Percentiles rank a stretch among this genome's conserved stretches.
Conservation (phyloP, 2,888 invertebrate species). For the Drosophila nigritarsus region DNA sequence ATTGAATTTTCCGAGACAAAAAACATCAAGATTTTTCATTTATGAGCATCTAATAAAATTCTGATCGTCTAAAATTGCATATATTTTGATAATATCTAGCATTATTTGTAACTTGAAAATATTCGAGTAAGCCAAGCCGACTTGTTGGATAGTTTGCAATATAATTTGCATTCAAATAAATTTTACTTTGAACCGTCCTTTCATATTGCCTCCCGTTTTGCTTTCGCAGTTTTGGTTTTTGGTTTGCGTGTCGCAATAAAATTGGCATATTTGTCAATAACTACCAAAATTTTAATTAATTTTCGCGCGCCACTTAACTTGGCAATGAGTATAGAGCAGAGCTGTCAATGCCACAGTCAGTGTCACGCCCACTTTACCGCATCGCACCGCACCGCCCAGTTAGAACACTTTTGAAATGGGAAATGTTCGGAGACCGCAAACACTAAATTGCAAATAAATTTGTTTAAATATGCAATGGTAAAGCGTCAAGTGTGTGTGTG, state of each 20-base stretch:
- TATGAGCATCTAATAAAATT: background rate
- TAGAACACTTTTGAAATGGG: slow-evolving; percentile 21
- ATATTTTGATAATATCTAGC: background rate
- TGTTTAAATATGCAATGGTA: slow-evolving; percentile 75
- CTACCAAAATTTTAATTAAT: slow-evolving; percentile 76
- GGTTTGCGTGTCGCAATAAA: slow-evolving; percentile 40
- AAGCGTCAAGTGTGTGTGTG: slow-evolving; percentile 33
- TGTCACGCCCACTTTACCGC: slow-evolving; percentile 24
- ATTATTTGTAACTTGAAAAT: background rate
- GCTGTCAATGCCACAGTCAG: slow-evolving; percentile 4
- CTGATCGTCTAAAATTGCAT: background rate
- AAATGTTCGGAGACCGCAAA: slow-evolving; percentile 69
- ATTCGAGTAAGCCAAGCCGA: background rate
- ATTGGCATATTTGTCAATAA: slow-evolving; percentile 75
- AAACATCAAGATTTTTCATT: background rate
- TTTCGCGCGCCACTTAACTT: slow-evolving; percentile 79
- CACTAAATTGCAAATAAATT: slow-evolving; percentile 78
- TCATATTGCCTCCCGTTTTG: background rate
- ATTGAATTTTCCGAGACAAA: background rate
- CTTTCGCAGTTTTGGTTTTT: slow-evolving; percentile 24
- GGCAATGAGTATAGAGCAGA: slow-evolving; percentile 24
- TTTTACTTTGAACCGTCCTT: background rate
- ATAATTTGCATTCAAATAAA: background rate
- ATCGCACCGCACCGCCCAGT: background rate
- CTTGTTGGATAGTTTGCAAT: background rate